Percentiles rank a stretch among this genome's conserved stretches.
Conservation (phyloP, 2,113 vertebrate species). For the Zeus faber region DNA sequence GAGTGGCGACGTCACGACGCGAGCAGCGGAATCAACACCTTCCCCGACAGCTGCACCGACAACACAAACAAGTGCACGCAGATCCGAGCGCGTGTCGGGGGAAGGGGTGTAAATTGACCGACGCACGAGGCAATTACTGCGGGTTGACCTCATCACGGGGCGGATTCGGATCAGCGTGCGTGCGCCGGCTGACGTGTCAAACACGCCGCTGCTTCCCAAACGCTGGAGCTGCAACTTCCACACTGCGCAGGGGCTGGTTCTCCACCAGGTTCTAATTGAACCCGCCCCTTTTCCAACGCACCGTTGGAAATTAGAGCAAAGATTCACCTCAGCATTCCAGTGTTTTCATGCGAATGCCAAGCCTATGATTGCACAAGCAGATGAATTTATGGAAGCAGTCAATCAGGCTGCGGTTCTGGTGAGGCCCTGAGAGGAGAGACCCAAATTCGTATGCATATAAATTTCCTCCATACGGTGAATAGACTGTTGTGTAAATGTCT, state of each 20-base stretch:
- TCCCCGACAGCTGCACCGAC: slow-evolving; percentile 23
- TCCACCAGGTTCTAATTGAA: slow-evolving; percentile 58
- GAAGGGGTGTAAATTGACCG: slow-evolving; percentile 61
- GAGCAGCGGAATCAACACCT: slow-evolving; percentile 49
- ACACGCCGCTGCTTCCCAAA: slow-evolving; percentile 53
- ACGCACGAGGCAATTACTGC: slow-evolving; percentile 65
- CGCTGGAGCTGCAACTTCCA: slow-evolving; percentile 60
- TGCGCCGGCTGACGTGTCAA: slow-evolving; percentile 49
- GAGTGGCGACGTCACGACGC: no score
- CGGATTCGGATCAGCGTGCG: slow-evolving; percentile 63
- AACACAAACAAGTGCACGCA: slow-evolving; percentile 49
- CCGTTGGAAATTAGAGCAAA: not conserved
- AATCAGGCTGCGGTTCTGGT: no score
- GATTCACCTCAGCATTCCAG: no score
- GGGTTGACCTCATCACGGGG: slow-evolving; percentile 66
- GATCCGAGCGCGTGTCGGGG: slow-evolving; percentile 38
- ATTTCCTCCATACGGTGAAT: slow-evolving; percentile 39
- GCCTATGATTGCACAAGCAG: no score
- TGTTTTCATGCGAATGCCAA: no score
- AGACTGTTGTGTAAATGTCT: slow-evolving; percentile 63
- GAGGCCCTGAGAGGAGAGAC: slow-evolving; percentile 18
- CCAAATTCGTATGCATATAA: slow-evolving; percentile 37
- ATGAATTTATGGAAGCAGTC: no score
- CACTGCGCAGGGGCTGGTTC: slow-evolving; percentile 38
- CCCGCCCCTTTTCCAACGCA: slow-evolving; percentile 7